Percentiles rank a stretch among this genome's conserved stretches.
phyloP scores from a whole-genome alignment of 2,113 vertebrate species.

The Brachirus orientalis region DNA sequence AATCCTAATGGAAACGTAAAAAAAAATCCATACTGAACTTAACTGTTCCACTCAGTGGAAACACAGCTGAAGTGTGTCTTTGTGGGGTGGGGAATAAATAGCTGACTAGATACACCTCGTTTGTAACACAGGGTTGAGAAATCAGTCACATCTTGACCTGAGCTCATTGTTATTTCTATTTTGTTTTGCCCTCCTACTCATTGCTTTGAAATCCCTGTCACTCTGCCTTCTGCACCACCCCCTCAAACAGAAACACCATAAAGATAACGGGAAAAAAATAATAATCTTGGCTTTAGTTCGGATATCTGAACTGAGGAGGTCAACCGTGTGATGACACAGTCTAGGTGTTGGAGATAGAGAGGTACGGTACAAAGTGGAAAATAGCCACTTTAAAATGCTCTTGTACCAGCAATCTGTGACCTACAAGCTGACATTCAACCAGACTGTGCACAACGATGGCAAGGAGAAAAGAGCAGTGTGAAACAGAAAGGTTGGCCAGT shows the following conservation, averaged over 20 bases:
- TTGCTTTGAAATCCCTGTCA: neutral
- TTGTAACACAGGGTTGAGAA: no score
- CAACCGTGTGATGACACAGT: neutral
- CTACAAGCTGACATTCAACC: constrained; percentile 69
- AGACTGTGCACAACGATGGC: constrained; percentile 16
- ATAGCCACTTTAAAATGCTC: constrained; percentile 60
- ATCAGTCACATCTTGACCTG: neutral
- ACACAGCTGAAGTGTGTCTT: no score
- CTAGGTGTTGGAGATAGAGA: constrained; percentile 17
- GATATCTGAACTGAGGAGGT: constrained; percentile 25
- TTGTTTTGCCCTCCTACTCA: neutral
- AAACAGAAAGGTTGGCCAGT: constrained; percentile 66
- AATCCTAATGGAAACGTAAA: no score
- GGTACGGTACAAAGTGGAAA: constrained; percentile 30
- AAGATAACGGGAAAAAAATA: constrained; percentile 15
- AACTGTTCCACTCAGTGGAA: no score
- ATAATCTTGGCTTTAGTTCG: neutral
- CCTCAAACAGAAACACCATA: constrained; percentile 11
- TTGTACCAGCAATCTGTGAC: constrained; percentile 55
- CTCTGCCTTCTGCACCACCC: neutral
- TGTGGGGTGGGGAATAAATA: no score
- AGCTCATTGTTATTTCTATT: neutral
- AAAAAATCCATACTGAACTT: no score
- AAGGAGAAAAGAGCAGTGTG: constrained; percentile 64
- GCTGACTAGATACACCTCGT: no score